Base-by-base conservation (phyloP, 1,140 invertebrate genomes). In the Leguminivora glycinivorella region DNA sequence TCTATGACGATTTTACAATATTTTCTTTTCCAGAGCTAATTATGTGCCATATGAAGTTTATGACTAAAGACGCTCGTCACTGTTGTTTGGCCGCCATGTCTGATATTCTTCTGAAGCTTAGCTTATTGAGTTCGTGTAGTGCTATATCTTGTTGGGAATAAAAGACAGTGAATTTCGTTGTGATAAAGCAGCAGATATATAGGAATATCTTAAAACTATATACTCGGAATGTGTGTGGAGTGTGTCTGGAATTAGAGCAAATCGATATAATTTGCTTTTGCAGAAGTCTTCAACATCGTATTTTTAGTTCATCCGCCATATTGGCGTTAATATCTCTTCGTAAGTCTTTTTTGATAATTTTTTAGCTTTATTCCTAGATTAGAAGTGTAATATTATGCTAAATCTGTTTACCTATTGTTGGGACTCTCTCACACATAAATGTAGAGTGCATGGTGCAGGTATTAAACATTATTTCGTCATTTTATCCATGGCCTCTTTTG, bases 231-330 rank as follows among this genome's bases (percentile, higher is more conserved):
- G 77, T 79, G 72, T 88, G 88, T 89, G 87, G 83, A 84, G 89
- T 91, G 87, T 83, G 80, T 84, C 73, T 74, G 77, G 79, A 77
- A 82, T 78, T 83, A 68, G 75, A 82, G 83, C 87, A 85, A 85
- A 89, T 89, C 87, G 71, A 84, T 89, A 85, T 74, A 85, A 83
- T 87, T 88, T 83, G 78, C 80, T 81, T 80, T 86, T 83, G 81
- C 81, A 83, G 82, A 84, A 89, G 85, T 85, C 76, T 40, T 29
- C 68, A 56, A 68, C 89, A 88, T 90, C 89, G 88, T 91, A 91
- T 91, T 91, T 91, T 91, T 91, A 91, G 88, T 91, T 86, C 88
- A 84, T 88, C 89, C 88, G 89, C 89, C 89, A 91, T 91, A 91
- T 91, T 91, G 89, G 89, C 88, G 84, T 89, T 91, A 88, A 88